Base-by-base conservation (phyloP, 1,140 invertebrate genomes). In the Hycleus phaleratus region DNA sequence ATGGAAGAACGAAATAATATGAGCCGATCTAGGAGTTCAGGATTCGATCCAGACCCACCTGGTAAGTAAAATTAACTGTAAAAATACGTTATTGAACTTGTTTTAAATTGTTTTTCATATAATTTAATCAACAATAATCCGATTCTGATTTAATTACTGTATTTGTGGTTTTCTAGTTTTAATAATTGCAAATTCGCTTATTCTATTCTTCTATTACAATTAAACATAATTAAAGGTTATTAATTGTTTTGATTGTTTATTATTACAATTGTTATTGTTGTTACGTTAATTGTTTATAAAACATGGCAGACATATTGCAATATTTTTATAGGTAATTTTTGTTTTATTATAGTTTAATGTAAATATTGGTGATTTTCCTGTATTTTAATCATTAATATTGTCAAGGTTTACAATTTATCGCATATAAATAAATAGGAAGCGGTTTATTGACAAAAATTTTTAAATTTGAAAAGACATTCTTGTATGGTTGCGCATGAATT, bases 1-100 rank as follows among this genome's bases (percentile, higher is more conserved):
- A 86, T 86, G 82, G 84, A 87, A 63, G 82, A 85, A 50, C 64
- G 72, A 44, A 56, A 44, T 26, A 58, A 26, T 43, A 49, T 61
- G 7, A 54, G 59, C 11, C 58, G 57, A 26, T 56, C 58, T 8
- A 42, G 61, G 38, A 62, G 61, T 42, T 68, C 64, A n/a, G 66
- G 66, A 53, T 44, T 68, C 46, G 66, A 66, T 38, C 46, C 45
- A 49, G 66, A 68, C 8, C 38, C 57, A 46, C 60, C 64, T 32
- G 66, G 66, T 68, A 57, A 58, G 58, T 40, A 42, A 26, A 56
- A 51, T 46, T 5, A 58, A 32, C 11, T 26, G n/a, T 46, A 48
- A 12, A 47, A 46, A 38, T 45, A 26, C 26, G 6, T 38, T 5
- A 3, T 43, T 4, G 46, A 48, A 58, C 57, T 43, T 58, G 49